phyloP scores from a whole-genome alignment of 2,113 vertebrate species.

The Perca schrenkii region DNA sequence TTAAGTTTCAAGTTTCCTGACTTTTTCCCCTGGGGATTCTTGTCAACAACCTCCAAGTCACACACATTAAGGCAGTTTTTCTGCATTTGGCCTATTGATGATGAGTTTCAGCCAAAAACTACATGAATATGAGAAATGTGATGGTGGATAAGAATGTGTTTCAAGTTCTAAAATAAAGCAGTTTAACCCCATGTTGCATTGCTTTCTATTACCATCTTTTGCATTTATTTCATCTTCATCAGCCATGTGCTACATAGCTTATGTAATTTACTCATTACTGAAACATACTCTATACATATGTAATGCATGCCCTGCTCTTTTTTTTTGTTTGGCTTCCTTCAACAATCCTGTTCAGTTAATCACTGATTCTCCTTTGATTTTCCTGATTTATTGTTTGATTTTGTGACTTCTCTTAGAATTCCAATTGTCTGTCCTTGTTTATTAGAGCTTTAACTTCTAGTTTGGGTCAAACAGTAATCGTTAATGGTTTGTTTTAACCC shows the following conservation, averaged over 20 bases:
- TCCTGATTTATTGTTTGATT: background rate
- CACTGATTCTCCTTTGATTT: conserved; percentile 59
- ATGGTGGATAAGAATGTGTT: background rate
- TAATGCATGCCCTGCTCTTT: conserved; percentile 32
- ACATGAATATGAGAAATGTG: background rate
- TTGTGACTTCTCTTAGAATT: background rate
- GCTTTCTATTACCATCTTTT: conserved; percentile 40
- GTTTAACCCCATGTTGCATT: conserved; percentile 75
- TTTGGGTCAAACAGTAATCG: conserved; percentile 46
- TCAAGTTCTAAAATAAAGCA: conserved; percentile 21
- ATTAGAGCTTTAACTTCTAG: conserved; percentile 8
- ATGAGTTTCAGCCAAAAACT: background rate
- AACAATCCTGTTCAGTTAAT: conserved; percentile 39
- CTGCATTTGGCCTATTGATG: background rate
- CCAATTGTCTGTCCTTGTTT: conserved; percentile 13
- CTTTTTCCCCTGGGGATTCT: no score
- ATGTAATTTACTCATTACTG: conserved; percentile 1
- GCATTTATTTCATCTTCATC: conserved; percentile 30
- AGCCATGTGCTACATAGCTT: background rate
- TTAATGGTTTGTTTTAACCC: conserved; percentile 43
- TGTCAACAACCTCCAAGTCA: no score
- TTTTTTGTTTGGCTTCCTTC: conserved; percentile 8
- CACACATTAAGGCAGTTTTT: no score
- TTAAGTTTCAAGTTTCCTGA: background rate
- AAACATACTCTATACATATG: conserved; percentile 8